Conservation (phyloP, 2,797 vertebrate genomes). For the Notoglanidium macrostoma region DNA sequence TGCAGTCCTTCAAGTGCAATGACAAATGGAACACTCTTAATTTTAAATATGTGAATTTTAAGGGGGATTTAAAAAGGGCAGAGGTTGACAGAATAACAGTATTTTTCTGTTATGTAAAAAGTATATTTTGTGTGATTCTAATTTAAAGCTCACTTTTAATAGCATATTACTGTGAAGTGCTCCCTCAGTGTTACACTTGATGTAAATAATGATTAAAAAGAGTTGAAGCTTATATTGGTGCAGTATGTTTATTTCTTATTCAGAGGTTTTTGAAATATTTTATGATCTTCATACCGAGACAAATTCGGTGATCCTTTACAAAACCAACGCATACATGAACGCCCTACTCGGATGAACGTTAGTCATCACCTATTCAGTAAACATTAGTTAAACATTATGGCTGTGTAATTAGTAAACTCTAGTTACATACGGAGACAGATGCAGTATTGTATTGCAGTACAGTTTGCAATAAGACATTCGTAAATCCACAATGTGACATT, state of each 20-base stretch:
- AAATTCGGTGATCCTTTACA: background rate
- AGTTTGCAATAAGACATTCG: background rate
- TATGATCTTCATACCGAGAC: background rate
- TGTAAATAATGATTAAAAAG: slow-evolving; percentile 94
- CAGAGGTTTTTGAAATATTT: background rate
- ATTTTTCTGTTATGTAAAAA: slow-evolving; percentile 88
- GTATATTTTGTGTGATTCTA: slow-evolving; percentile 91
- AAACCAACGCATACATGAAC: background rate
- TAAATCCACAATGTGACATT: too few species aligned
- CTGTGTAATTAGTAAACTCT: background rate
- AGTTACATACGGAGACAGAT: background rate
- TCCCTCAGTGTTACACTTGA: slow-evolving; percentile 97
- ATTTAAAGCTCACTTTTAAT: slow-evolving; percentile 95
- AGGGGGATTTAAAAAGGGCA: slow-evolving; percentile 79
- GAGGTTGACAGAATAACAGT: slow-evolving; percentile 81
- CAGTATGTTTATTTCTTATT: background rate
- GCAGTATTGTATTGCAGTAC: background rate
- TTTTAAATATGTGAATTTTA: slow-evolving; percentile 80
- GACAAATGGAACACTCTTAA: slow-evolving; percentile 70
- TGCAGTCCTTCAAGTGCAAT: slow-evolving; percentile 83
- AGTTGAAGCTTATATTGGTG: slow-evolving; percentile 67
- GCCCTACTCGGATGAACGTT: background rate
- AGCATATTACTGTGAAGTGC: slow-evolving; percentile 99
- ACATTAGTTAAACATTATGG: slow-evolving; percentile 4
- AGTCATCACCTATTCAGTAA: background rate